phyloP scores from a whole-genome alignment of 2,113 vertebrate genomes.

The Colossoma macropomum region DNA sequence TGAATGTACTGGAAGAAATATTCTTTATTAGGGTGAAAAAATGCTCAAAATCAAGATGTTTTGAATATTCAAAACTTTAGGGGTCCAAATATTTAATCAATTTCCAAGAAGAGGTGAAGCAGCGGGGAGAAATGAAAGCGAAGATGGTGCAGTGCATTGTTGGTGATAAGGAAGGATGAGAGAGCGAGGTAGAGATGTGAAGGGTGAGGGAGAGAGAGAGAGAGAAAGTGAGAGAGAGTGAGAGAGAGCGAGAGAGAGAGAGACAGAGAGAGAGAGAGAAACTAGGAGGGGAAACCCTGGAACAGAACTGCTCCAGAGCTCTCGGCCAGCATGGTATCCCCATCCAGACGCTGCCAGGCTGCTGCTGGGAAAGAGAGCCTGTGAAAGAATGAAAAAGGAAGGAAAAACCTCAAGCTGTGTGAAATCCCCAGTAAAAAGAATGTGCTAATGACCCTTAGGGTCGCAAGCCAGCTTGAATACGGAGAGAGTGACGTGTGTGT shows the following conservation, averaged over 20 bases:
- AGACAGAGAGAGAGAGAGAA: conserved; percentile 9
- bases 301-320: conserved; percentile 19
- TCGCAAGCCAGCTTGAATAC: conserved; percentile 23
- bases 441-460: conserved; percentile 32
- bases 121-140: background rate
- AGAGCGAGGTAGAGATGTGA: background rate
- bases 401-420: conserved; percentile 43
- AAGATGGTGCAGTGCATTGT: background rate
- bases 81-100: background rate
- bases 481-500: conserved; percentile 22
- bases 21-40: too few relatives aligned
- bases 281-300: conserved; percentile 28
- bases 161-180: background rate
- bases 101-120: conserved; percentile 1
- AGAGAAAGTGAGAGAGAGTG: conserved; percentile 18
- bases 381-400: conserved; percentile 44
- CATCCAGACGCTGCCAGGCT: conserved; percentile 19
- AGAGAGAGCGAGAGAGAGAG: background rate
- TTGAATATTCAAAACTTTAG: background rate
- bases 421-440: conserved; percentile 41
- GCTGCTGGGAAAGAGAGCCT: conserved; percentile 41
- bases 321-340: conserved; percentile 38
- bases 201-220: background rate
- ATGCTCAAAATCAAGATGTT: background rate
- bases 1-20: too few relatives aligned